A percentile compares a stretch with the other conserved stretches of the same genome.
phyloP scores from a whole-genome alignment of 2,113 vertebrate genomes.

The Mirounga angustirostris region DNA sequence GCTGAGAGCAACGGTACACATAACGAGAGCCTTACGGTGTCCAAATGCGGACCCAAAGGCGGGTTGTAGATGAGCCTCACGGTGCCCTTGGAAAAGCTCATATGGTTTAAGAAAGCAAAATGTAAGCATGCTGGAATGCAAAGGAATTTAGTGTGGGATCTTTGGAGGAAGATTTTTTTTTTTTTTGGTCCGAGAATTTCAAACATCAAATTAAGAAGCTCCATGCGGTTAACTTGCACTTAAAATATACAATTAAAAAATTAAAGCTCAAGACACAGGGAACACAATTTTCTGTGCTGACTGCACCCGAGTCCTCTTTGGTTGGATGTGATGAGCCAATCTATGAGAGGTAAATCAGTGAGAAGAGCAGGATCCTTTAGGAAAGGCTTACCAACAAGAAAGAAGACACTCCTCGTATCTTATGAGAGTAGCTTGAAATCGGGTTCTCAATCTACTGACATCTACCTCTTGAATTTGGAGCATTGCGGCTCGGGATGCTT shows the following conservation, averaged over 20 bases:
- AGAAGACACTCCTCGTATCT: neutral
- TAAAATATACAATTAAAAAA: constrained; percentile 58
- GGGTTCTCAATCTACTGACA: neutral
- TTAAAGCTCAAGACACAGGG: constrained; percentile 56
- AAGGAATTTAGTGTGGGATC: constrained; percentile 60
- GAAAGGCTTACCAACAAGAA: neutral
- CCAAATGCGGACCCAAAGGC: neutral
- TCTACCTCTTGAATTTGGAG: neutral
- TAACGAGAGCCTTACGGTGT: neutral
- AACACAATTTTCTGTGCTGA: neutral
- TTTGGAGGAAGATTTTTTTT: neutral
- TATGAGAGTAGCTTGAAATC: neutral
- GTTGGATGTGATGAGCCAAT: neutral
- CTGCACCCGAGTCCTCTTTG: neutral
- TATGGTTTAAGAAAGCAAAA: constrained; percentile 71
- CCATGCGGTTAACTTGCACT: constrained; percentile 78
- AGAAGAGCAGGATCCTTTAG: neutral
- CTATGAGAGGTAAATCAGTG: neutral
- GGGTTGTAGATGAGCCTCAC: neutral
- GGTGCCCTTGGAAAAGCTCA: constrained; percentile 12
- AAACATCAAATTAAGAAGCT: constrained; percentile 73
- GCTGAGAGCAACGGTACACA: neutral
- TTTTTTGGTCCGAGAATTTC: constrained; percentile 13
- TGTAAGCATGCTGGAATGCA: constrained; percentile 33
- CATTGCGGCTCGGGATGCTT: neutral